phyloP scores from a whole-genome alignment of 2,888 invertebrate genomes.

The Mystacides longicornis region DNA sequence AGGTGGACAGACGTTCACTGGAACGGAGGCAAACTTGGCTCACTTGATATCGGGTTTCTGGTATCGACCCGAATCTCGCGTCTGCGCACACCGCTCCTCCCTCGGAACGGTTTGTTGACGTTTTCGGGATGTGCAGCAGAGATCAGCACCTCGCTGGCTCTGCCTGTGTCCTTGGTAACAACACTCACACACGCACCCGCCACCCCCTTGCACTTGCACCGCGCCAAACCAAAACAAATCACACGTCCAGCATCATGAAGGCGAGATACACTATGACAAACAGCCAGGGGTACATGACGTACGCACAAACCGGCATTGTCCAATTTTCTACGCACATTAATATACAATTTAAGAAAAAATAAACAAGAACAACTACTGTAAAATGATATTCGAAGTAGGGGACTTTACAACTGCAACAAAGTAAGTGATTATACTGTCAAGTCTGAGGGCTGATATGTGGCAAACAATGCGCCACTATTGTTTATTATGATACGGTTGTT shows the following conservation, averaged over 20 bases:
- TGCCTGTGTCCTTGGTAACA: conserved; percentile 3
- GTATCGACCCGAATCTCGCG: conserved; percentile 31
- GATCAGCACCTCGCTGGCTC: conserved; percentile 17
- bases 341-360: too few relatives aligned
- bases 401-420: too few relatives aligned
- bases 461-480: too few relatives aligned
- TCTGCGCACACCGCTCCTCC: conserved; percentile 35
- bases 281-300: conserved; percentile 61
- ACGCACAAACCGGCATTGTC: conserved; percentile 55
- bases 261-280: conserved; percentile 58
- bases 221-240: conserved; percentile 33
- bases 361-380: too few relatives aligned
- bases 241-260: conserved; percentile 59
- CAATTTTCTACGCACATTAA: too few relatives aligned
- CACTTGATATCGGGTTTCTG: conserved; percentile 36
- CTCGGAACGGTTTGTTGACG: conserved; percentile 17
- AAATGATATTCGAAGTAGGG: too few relatives aligned
- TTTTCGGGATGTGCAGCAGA: conserved; percentile 19
- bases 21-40: conserved; percentile 1
- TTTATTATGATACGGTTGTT: too few relatives aligned
- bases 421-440: too few relatives aligned
- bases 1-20: not conserved
- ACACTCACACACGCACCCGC: conserved; percentile 4
- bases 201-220: conserved; percentile 19
- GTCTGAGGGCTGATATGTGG: too few relatives aligned